Evolutionary conservation across 1,140 invertebrate genomes (phyloP).

Genomic region (Saccostrea echinata): DNA sequence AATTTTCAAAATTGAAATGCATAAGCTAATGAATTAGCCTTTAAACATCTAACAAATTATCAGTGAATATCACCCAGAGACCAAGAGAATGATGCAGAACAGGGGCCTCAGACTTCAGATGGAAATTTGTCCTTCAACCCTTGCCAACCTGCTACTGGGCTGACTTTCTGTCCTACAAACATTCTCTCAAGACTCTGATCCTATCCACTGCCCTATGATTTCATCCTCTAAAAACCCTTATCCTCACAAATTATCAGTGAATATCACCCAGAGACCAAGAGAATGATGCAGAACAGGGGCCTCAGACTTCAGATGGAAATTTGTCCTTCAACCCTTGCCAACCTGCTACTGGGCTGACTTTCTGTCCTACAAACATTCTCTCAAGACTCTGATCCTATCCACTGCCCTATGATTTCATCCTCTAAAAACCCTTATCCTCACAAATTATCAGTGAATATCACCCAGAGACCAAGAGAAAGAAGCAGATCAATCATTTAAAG

Average conservation of each 20-base stretch:
- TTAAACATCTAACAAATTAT: neutral
- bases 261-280: neutral
- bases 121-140: neutral
- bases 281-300: neutral
- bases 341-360: neutral
- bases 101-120: neutral
- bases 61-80: too few species aligned
- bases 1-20: neutral
- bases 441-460: neutral
- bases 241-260: neutral
- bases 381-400: neutral
- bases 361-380: neutral
- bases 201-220: neutral
- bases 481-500: too few species aligned
- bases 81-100: neutral
- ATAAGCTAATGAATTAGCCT: neutral
- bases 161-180: slow-evolving; percentile 5
- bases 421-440: neutral
- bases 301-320: neutral
- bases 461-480: too few species aligned
- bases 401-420: neutral
- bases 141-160: neutral
- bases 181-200: neutral
- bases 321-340: neutral
- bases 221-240: neutral